Evolutionary conservation across 2,888 invertebrate species (phyloP).

Genomic region (Lasiommata megera): DNA sequence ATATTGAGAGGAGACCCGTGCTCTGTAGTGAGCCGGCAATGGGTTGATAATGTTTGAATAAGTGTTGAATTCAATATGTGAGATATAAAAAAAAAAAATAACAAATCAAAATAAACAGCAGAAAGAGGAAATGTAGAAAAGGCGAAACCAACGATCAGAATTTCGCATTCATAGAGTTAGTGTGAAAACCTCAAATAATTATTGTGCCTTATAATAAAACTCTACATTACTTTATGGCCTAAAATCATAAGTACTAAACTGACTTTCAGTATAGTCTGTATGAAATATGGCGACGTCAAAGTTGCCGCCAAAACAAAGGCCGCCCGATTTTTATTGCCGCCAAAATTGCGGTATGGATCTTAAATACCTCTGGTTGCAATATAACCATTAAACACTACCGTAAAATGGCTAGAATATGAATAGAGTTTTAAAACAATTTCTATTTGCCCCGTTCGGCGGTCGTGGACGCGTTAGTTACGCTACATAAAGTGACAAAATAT

Average conservation of each 20-base stretch:
- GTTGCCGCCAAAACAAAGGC: conserved; percentile 18
- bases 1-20: too few relatives aligned
- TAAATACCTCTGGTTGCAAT: conserved; percentile 14
- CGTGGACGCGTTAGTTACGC: conserved; percentile 17
- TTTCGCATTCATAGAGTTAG: too few relatives aligned
- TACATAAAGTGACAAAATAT: conserved; percentile 17
- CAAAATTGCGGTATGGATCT: conserved; percentile 21
- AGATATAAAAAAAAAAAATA: too few relatives aligned
- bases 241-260: conserved; percentile 17
- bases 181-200: not conserved
- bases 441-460: conserved; percentile 8
- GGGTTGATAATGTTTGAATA: too few relatives aligned
- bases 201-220: not conserved
- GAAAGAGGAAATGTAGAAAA: too few relatives aligned
- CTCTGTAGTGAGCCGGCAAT: too few relatives aligned
- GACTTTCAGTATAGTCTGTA: not conserved
- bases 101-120: too few relatives aligned
- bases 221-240: conserved; percentile 12
- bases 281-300: conserved; percentile 20
- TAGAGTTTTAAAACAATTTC: conserved; percentile 21
- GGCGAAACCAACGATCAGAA: too few relatives aligned
- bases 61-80: too few relatives aligned
- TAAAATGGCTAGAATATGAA: conserved; percentile 14
- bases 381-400: conserved; percentile 23
- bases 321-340: conserved; percentile 11